Conservation (phyloP, 2,888 invertebrate genomes). For the Theodoxus fluviatilis region DNA sequence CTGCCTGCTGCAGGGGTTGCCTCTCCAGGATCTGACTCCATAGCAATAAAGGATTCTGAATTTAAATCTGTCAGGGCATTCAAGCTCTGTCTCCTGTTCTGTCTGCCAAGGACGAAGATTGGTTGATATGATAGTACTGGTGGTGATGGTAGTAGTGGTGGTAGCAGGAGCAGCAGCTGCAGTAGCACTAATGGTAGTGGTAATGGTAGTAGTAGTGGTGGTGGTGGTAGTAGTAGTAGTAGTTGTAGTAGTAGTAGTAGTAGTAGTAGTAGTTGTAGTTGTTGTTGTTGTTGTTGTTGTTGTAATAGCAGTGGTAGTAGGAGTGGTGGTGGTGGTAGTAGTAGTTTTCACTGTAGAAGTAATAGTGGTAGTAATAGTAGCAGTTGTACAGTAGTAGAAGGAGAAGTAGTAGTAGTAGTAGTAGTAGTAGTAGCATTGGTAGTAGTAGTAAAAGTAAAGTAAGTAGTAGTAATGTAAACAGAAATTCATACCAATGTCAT, state of each 20-base stretch:
- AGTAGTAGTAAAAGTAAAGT: neutral
- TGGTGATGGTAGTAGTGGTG: neutral
- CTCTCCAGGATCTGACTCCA: too few species aligned
- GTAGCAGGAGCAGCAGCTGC: neutral
- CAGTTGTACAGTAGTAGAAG: constrained; percentile 2
- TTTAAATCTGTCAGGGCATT: too few species aligned
- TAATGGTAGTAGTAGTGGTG: neutral
- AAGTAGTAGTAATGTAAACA: neutral
- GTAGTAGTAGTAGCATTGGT: neutral
- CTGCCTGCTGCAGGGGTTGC: too few species aligned
- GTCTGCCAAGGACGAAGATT: too few species aligned
- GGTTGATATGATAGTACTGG: too few species aligned
- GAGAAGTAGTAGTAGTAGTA: neutral
- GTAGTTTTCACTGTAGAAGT: neutral
- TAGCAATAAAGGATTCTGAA: too few species aligned
- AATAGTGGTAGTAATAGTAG: neutral
- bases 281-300: neutral
- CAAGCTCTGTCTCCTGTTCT: too few species aligned
- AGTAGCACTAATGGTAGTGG: neutral
- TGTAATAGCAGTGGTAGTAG: neutral
- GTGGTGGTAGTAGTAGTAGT: neutral
- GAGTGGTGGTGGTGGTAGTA: neutral
- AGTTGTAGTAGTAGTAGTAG: neutral
- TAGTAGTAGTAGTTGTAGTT: neutral
- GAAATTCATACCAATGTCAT: too few species aligned